These are phyloP conservation scores for Fulmarus glacialis DNA, from an alignment of 2,113 vertebrate genomes.

Conservation along the genomic window DNA sequence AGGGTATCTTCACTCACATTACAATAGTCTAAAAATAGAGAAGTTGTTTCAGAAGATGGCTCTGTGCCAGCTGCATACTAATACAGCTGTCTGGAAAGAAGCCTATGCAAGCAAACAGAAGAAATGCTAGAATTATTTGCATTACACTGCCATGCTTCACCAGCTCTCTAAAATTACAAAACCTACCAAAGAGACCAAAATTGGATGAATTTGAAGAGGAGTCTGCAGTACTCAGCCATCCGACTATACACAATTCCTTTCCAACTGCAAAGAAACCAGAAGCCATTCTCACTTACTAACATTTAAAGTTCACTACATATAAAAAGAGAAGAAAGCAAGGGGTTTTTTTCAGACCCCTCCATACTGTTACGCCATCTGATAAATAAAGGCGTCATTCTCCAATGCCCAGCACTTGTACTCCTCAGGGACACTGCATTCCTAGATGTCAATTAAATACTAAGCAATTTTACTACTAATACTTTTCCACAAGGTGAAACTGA, in stretches of 20 bases:
- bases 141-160: not conserved
- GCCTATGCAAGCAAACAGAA: not conserved
- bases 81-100: not conserved
- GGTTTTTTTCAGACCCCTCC: not conserved
- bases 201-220: not conserved
- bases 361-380: accelerated
- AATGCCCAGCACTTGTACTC: accelerated
- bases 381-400: accelerated
- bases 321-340: not conserved
- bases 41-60: not conserved
- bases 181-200: not conserved
- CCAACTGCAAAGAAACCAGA: not conserved
- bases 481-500: not conserved
- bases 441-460: too few relatives aligned
- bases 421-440: accelerated
- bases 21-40: conserved; percentile 40
- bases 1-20: not conserved
- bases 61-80: not conserved
- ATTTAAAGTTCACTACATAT: not conserved
- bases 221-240: not conserved
- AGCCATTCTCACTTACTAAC: not conserved
- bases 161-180: not conserved
- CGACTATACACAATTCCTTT: not conserved
- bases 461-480: too few relatives aligned
- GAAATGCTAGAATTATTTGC: not conserved